Evolutionary conservation across 2,113 vertebrate genomes (phyloP), one percentile per base, ranked within the genome.

Genomic region (Tonatia bakeri): DNA sequence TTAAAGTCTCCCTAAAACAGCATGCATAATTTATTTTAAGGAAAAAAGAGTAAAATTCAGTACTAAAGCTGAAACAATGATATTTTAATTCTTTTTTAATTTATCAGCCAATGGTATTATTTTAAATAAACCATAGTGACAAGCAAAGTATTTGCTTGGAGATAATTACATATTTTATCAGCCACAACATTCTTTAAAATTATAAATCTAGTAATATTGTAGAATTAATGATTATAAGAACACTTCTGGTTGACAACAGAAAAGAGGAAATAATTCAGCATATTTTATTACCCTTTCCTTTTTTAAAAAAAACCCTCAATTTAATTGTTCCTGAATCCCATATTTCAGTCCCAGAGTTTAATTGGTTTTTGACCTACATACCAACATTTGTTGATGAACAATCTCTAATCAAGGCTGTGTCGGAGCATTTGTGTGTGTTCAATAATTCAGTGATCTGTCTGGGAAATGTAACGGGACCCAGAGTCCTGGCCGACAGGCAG

Each of bases 361-460:
- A 98, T 97, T 98, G 95, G 36, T 93, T 98, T 98, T 98, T 98
- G 97, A 98, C 97, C 94, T 95, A 95, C 84, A 97, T 97, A 97
- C 82, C 76, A 94, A 90, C 93, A 95, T 82, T 40, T 54, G 90
- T 88, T 98, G 97, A 98, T 98, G 98, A 98, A 96, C 86, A 98
- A 94, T 98, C 97, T 97, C 94, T 96, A 97, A 97, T 98, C 98
- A 98, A 97, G 97, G 93, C 31, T 98, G 94, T 94, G 97, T 95
- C 95, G 97, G 95, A 97, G 93, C 82, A 90, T 96, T 98, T 95
- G 94, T 94, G 90, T 96, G 91, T 97, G 96, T 97, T 98, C 96
- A 98, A 97, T 98, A 98, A 98, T 98, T 98, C 97, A 98, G 93
- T 26, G 43, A 95, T 91, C 61, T 50, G 11, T 94, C 64, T 93